Conservation (phyloP, 2,113 vertebrate genomes). For the Barnardius zonarius region DNA sequence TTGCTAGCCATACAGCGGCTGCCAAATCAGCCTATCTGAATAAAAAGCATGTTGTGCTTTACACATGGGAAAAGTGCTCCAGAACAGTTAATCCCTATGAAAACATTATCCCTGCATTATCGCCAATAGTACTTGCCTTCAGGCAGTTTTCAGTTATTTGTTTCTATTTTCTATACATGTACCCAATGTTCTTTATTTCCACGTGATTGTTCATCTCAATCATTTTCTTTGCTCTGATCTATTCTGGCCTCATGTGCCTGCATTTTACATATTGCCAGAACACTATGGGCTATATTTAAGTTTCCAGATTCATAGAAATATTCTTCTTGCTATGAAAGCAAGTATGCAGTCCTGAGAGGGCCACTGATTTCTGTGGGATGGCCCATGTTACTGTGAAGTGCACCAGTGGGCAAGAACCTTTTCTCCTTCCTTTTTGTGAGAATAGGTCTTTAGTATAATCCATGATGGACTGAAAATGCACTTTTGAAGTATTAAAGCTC, state of each 20-base stretch:
- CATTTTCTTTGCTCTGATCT: slow-evolving; percentile 10
- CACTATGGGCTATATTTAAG: not conserved
- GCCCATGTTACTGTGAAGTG: not conserved
- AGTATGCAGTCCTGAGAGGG: not conserved
- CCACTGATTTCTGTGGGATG: not conserved
- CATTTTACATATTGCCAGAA: not conserved
- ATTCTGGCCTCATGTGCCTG: not conserved
- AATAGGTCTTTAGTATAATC: not conserved
- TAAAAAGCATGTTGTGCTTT: slow-evolving; percentile 40
- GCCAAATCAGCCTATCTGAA: slow-evolving; percentile 51
- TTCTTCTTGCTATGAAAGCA: not conserved
- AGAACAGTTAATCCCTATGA: slow-evolving; percentile 53
- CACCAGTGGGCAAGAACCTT: not conserved
- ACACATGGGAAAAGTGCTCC: slow-evolving; percentile 32
- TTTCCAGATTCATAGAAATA: slow-evolving; percentile 12
- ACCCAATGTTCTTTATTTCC: slow-evolving; percentile 14
- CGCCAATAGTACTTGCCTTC: not conserved
- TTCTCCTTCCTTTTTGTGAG: not conserved
- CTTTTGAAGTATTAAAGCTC: not conserved
- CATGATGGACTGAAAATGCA: not conserved
- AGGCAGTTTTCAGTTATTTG: slow-evolving; percentile 36
- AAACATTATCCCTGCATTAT: slow-evolving; percentile 52
- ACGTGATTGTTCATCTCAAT: slow-evolving; percentile 6
- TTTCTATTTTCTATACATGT: slow-evolving; percentile 43
- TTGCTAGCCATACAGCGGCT: not conserved